phyloP scores from a whole-genome alignment of 1,140 invertebrate species.

The Drosophila littoralis region DNA sequence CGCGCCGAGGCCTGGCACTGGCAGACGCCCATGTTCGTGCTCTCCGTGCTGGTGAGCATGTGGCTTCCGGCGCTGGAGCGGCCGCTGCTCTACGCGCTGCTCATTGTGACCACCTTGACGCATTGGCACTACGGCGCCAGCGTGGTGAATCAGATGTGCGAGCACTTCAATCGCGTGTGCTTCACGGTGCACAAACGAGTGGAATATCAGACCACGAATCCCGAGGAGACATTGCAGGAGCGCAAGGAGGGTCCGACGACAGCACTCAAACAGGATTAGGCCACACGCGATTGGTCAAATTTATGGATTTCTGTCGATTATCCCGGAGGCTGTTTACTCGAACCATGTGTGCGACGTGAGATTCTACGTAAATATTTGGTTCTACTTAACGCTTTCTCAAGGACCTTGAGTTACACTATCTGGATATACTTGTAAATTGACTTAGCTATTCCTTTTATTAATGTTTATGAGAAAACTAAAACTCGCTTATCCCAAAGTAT shows the following conservation, averaged over 20 bases:
- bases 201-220: slow-evolving; percentile 6
- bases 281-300: not conserved
- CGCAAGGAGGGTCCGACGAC: slow-evolving; percentile 13
- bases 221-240: not conserved
- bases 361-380: slow-evolving; percentile 18
- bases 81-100: slow-evolving; percentile 89
- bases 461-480: not conserved
- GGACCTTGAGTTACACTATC: slow-evolving; percentile 8
- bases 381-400: slow-evolving; percentile 12
- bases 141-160: slow-evolving; percentile 87
- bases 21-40: slow-evolving; percentile 90
- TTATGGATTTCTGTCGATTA: not conserved
- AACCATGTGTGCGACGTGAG: slow-evolving; percentile 17
- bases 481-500: slow-evolving; percentile 10
- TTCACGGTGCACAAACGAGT: slow-evolving; percentile 74
- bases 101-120: slow-evolving; percentile 88
- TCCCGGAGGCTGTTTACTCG: slow-evolving; percentile 3
- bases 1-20: slow-evolving; percentile 94
- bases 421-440: no score
- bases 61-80: slow-evolving; percentile 88
- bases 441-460: not conserved
- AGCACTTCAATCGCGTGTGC: slow-evolving; percentile 83
- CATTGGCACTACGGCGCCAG: slow-evolving; percentile 97
- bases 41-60: slow-evolving; percentile 86
- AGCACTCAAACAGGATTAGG: slow-evolving; percentile 31